Base-by-base conservation (phyloP, 2,113 vertebrate species). In the Prietella phreatophila region DNA sequence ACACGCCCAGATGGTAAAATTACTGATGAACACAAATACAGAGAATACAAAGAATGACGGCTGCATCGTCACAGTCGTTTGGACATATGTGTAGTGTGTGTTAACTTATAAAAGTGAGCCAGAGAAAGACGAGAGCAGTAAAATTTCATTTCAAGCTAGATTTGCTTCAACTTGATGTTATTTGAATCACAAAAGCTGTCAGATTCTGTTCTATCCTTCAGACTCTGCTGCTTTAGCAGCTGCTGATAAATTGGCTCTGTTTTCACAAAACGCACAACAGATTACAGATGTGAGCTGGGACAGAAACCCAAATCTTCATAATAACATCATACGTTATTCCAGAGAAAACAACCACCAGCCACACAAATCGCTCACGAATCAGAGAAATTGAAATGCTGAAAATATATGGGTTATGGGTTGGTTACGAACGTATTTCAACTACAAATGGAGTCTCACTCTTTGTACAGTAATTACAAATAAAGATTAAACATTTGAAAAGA, bases 121-220 rank as follows among this genome's bases (percentile, higher is more conserved):
- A 17, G 76, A 69, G 14, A 55, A 53, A 85, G 47, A 79, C 61
- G 55, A 25, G 65, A 22, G 25, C 6, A 30, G 14, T 15, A 86
- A 86, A 89, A 91, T 90, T 88, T 93, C 86, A 91, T 94, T 93
- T 93, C 92, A 94, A 92, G 93, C 92, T 92, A 92, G 80, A 93
- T 94, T 93, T 93, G 92, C 92, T 91, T 93, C 91, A 91, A 89
- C 91, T 91, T 91, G 92, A 92, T 94, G 92, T 92, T 92, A 92
- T 92, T 91, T 88, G 81, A 86, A 90, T 91, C 92, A 93, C 91
- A 93, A 91, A 92, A 90, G 90, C 92, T 92, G 93, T 94, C 94
- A 93, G 27, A 92, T 85, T 92, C 89, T 92, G 89, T 93, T 93
- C 93, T 89, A 88, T 91, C 71, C 91, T 89, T 85, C 89, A 86